Evolutionary conservation across 2,113 vertebrate genomes (phyloP).

Genomic region (Peromyscus maniculatus): DNA sequence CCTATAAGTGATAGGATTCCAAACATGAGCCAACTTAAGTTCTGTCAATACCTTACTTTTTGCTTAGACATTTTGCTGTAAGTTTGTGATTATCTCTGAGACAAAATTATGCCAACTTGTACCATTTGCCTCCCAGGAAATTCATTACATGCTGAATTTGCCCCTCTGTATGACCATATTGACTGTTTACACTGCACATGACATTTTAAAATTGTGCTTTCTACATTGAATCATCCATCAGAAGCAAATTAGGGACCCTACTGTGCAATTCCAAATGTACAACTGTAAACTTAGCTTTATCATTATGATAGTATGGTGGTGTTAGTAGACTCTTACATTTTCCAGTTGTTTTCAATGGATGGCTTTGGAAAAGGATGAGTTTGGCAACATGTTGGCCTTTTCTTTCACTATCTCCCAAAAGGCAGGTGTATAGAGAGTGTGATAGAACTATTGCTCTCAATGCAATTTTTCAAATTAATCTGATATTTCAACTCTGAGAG

Average conservation of each 20-base stretch:
- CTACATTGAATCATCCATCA: neutral
- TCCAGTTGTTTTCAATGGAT: neutral
- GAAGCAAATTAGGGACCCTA: neutral
- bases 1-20: neutral
- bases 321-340: neutral
- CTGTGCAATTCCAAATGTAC: neutral
- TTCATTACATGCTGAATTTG: neutral
- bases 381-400: neutral
- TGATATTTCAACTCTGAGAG: conserved; percentile 53
- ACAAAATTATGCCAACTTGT: conserved; percentile 5
- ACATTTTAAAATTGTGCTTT: neutral
- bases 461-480: neutral
- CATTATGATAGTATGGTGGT: neutral
- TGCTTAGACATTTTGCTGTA: conserved; percentile 7
- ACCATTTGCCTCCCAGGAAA: neutral
- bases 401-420: neutral
- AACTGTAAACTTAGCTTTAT: conserved; percentile 18
- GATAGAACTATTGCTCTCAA: neutral
- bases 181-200: neutral
- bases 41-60: conserved; percentile 14
- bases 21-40: neutral
- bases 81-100: conserved; percentile 24
- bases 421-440: neutral
- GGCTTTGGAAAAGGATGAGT: neutral
- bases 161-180: neutral